phyloP scores from a whole-genome alignment of 1,140 invertebrate genomes.

The Lepidotrigona ventralis region DNA sequence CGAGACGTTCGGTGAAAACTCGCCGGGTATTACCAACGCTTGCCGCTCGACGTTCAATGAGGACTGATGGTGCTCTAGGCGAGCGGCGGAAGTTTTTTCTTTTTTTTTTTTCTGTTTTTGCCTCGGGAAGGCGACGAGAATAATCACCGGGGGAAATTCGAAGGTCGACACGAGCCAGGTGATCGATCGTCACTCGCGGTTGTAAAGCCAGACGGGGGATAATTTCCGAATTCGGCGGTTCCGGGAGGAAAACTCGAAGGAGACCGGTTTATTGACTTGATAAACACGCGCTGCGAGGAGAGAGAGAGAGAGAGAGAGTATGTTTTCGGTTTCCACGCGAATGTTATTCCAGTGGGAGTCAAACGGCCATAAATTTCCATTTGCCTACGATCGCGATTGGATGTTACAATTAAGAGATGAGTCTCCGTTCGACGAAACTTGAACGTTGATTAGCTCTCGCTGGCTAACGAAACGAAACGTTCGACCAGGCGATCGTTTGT shows the following conservation, averaged over 20 bases:
- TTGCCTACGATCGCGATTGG: not conserved
- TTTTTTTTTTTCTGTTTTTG: not conserved
- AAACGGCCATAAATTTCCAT: not conserved
- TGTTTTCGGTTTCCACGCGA: not conserved
- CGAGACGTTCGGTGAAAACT: slow-evolving; percentile 36
- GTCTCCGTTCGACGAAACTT: not conserved
- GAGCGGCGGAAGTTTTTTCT: too few relatives aligned
- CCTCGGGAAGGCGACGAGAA: not conserved
- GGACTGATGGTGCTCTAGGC: too few relatives aligned
- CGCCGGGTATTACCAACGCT: not conserved
- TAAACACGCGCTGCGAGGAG: not conserved
- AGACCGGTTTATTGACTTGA: not conserved
- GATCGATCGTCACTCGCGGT: not conserved
- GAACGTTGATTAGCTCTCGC: not conserved
- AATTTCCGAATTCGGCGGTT: not conserved
- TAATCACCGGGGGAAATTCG: not conserved
- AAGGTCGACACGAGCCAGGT: not conserved
- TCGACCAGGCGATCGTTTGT: not conserved
- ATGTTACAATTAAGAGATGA: not conserved
- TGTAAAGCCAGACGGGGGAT: not conserved
- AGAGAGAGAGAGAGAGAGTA: not conserved
- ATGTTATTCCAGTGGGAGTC: not conserved
- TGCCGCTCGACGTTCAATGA: not conserved
- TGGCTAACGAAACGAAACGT: not conserved
- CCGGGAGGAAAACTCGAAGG: not conserved